These are phyloP conservation scores for Aramus guarauna DNA, from an alignment of 2,113 vertebrate genomes.

Conservation along the genomic window DNA sequence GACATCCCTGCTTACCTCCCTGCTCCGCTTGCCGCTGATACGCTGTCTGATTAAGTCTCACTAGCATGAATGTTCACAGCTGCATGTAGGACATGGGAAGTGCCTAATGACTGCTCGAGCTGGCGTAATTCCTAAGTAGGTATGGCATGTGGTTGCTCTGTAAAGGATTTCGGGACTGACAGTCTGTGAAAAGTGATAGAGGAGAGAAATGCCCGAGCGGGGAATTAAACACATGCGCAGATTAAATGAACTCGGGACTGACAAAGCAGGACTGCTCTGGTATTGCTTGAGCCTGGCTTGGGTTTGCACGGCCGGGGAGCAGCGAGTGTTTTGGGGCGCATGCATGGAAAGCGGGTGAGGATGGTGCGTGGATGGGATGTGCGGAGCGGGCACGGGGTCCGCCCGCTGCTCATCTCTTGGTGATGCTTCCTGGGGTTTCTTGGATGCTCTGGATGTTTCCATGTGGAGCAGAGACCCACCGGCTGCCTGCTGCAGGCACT, in stretches of 20 bases:
- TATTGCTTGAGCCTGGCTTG: background rate
- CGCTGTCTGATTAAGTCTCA: background rate
- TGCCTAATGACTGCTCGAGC: conserved; percentile 43
- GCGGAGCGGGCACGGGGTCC: fast-evolving
- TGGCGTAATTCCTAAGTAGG: conserved; percentile 43
- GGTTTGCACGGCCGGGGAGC: fast-evolving
- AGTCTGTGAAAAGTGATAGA: conserved; percentile 55
- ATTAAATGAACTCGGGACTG: background rate
- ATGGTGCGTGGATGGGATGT: background rate
- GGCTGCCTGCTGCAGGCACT: background rate
- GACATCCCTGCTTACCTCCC: background rate
- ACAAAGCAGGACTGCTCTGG: background rate
- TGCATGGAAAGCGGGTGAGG: fast-evolving
- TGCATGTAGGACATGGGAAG: conserved; percentile 24
- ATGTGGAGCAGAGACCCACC: background rate
- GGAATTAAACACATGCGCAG: background rate
- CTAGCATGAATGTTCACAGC: background rate
- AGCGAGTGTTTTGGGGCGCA: fast-evolving
- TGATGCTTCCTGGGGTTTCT: background rate
- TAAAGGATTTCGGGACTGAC: background rate
- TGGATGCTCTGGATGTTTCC: background rate
- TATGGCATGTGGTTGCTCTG: conserved; percentile 35
- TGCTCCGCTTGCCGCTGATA: background rate
- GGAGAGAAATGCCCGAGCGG: background rate
- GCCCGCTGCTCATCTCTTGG: fast-evolving